A percentile compares a stretch with the other conserved stretches of the same genome.
Conservation (phyloP, 2,888 invertebrate genomes). For the Drosophila prolongata region DNA sequence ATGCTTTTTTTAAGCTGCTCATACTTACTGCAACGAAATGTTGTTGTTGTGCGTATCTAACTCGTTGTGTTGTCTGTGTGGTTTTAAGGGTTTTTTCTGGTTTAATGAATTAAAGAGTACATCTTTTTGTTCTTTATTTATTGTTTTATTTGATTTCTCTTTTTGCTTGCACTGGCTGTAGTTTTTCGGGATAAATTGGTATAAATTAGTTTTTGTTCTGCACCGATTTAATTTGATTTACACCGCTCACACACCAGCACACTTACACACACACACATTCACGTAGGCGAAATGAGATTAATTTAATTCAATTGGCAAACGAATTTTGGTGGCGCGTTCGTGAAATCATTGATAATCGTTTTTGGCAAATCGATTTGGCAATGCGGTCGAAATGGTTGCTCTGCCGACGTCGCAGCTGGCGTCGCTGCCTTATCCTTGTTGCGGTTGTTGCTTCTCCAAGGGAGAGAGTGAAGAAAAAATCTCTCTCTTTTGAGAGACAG, state of each 20-base stretch:
- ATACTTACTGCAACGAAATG: conserved; percentile 76
- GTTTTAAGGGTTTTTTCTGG: conserved; percentile 21
- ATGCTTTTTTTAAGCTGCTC: conserved; percentile 25
- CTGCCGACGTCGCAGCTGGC: conserved; percentile 16
- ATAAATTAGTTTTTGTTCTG: conserved; percentile 14
- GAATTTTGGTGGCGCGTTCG: conserved; percentile 58
- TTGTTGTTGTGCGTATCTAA: conserved; percentile 30
- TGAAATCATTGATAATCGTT: conserved; percentile 77
- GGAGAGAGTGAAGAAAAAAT: conserved; percentile 41
- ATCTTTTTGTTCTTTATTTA: conserved; percentile 23
- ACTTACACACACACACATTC: conserved; percentile 20
- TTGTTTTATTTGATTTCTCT: conserved; percentile 25
- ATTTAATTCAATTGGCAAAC: conserved; percentile 67
- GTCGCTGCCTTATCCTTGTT: conserved; percentile 28
- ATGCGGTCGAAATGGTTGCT: conserved; percentile 51
- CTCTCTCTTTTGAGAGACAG: conserved; percentile 15
- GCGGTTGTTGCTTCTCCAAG: conserved; percentile 71
- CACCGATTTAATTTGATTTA: conserved; percentile 57
- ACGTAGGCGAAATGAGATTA: conserved; percentile 61
- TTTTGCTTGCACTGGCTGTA: conserved; percentile 34
- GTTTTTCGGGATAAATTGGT: conserved; percentile 14
- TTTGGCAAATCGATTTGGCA: conserved; percentile 74
- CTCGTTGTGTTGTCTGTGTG: conserved; percentile 36
- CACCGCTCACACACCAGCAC: conserved; percentile 13
- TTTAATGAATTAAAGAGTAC: conserved; percentile 42